Evolutionary conservation across 2,797 vertebrate species (phyloP), one percentile per base, ranked within the genome.

Genomic region (Podargus strigoides): DNA sequence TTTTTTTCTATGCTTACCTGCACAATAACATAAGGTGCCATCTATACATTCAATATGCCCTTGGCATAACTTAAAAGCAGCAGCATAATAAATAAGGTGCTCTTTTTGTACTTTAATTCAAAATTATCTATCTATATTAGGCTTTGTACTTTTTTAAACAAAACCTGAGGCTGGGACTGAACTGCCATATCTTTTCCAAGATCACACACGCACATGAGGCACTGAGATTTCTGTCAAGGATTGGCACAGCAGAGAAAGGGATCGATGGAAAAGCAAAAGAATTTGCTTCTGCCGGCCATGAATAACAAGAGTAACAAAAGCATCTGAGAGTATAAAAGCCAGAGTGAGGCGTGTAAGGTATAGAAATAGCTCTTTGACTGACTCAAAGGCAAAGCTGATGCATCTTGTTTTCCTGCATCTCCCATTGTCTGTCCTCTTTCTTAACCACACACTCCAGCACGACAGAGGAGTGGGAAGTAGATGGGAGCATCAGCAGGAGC

Each of bases 321-420:
- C 41, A 66, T 80, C 70, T 58, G 15, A 60, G 59, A 95, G 92
- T 95, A 95, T 90, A 89, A 90, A 94, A 97, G 76, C 94, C 93
- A 94, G 80, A 79, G 85, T 92, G 87, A 96, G 85, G 60, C 62
- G 2, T 96, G 96, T 97, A 93, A 93, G 70, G 49, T 91, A 87
- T 93, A 95, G 96, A 97, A 97, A 97, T 52, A 79, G 85, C 81
- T 95, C 89, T 96, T 96, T 95, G 49, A n/a, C n/a, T n/a, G n/a
- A 87, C 67, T 97, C 95, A 89, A 91, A 97, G 66, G 85, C 75
- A 90, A 97, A 97, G 79, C 78, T 18, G 22, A 84, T 90, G 92
- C 23, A 50, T 96, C 94, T 94, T 97, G 96, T 96, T 96, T 97
- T 73, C 67, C 89, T 14, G 50, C 73, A 87, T 90, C 55, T 93